Evolutionary conservation across 1,140 invertebrate genomes (phyloP).

Genomic region (Plutomurus gul): DNA sequence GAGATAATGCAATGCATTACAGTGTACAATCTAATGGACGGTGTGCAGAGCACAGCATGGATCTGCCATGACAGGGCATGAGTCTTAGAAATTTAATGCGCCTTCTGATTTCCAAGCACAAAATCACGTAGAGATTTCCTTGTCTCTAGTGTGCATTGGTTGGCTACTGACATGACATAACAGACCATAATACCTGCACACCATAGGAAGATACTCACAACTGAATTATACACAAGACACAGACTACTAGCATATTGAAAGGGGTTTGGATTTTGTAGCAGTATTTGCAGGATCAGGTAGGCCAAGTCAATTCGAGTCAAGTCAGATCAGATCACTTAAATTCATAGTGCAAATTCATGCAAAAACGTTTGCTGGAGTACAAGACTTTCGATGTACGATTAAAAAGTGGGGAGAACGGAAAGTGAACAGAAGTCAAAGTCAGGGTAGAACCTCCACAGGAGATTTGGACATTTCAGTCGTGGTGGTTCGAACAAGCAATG

Average conservation of each 20-base stretch:
- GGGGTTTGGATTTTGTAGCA: no score
- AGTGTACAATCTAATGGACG: background rate
- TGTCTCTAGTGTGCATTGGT: conserved; percentile 4
- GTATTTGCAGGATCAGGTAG: background rate
- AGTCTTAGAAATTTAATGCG: conserved; percentile 26
- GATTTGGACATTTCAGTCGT: no score
- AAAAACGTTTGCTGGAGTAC: conserved; percentile 19
- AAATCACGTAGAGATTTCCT: conserved; percentile 29
- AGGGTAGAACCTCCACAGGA: background rate
- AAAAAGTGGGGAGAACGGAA: background rate
- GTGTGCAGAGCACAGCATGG: conserved; percentile 14
- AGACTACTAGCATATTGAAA: no score
- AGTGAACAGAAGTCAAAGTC: background rate
- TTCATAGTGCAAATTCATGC: conserved; percentile 11
- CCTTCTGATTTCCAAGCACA: conserved; percentile 24
- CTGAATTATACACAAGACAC: no score
- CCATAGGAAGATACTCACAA: no score
- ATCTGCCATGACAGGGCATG: conserved; percentile 18
- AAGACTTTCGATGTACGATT: background rate
- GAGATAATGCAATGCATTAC: no score
- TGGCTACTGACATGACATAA: conserved; percentile 26
- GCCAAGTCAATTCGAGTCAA: background rate
- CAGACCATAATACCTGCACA: background rate
- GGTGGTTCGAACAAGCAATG: no score
- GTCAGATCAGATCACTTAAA: background rate